phyloP scores from a whole-genome alignment of 2,888 invertebrate genomes.

The Sinelater perroti region DNA sequence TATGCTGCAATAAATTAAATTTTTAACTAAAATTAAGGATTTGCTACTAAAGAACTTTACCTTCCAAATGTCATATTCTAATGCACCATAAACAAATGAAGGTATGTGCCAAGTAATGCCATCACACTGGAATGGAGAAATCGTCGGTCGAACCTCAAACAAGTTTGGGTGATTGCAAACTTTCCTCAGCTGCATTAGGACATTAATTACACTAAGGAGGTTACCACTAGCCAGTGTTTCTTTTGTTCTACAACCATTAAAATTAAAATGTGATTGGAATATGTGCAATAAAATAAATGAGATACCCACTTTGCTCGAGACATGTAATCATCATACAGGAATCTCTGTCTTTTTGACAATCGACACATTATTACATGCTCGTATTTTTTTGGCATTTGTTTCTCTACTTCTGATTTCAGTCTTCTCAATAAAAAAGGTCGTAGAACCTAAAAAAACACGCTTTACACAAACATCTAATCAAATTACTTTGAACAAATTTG shows the following conservation, averaged over 20 bases:
- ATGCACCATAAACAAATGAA: slow-evolving; percentile 73
- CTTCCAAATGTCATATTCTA: slow-evolving; percentile 79
- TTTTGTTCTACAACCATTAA: slow-evolving; percentile 74
- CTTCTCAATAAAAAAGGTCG: slow-evolving; percentile 92
- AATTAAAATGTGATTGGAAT: slow-evolving; percentile 22
- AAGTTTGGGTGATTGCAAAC: slow-evolving; percentile 98
- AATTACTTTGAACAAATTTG: neutral
- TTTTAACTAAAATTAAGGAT: neutral
- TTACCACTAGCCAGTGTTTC: slow-evolving; percentile 94
- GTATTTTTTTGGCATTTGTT: slow-evolving; percentile 96
- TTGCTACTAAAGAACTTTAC: slow-evolving; percentile 58
- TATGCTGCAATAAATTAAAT: slow-evolving; percentile 68
- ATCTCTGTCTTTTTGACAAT: slow-evolving; percentile 94
- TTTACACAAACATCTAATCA: slow-evolving; percentile 1
- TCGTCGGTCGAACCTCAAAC: slow-evolving; percentile 94
- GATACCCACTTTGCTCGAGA: slow-evolving; percentile 83
- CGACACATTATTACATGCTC: slow-evolving; percentile 95
- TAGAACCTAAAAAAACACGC: slow-evolving; percentile 72
- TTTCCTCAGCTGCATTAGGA: slow-evolving; percentile 96
- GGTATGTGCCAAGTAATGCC: slow-evolving; percentile 76
- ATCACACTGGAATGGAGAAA: slow-evolving; percentile 92
- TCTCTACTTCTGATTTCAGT: slow-evolving; percentile 94
- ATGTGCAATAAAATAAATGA: slow-evolving; percentile 30
- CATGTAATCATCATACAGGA: slow-evolving; percentile 99
- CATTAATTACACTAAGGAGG: slow-evolving; percentile 93